phyloP scores from a whole-genome alignment of 1,140 invertebrate species.

The Pseudomyrmex cubaensis region DNA sequence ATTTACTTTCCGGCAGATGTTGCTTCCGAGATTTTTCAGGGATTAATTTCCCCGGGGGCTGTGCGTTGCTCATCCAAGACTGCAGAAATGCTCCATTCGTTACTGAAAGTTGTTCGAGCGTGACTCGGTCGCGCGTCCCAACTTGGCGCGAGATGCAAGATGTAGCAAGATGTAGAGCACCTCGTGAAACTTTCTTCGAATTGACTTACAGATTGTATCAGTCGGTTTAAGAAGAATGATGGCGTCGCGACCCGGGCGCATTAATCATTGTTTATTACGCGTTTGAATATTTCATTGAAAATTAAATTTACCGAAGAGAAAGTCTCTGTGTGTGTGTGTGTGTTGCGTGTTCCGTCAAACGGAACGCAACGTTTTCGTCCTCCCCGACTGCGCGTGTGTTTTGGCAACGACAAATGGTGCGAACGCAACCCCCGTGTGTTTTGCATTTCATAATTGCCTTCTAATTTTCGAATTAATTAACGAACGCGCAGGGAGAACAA shows the following conservation, averaged over 20 bases:
- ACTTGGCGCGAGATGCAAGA: conserved; percentile 50
- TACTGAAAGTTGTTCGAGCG: conserved; percentile 58
- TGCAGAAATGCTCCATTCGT: conserved; percentile 52
- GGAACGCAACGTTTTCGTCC: too few relatives aligned
- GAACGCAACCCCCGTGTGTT: too few relatives aligned
- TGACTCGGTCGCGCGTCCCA: conserved; percentile 44
- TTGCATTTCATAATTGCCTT: too few relatives aligned
- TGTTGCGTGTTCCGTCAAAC: too few relatives aligned
- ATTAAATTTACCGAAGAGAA: neutral
- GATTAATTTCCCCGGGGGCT: conserved; percentile 56
- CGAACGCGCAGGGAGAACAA: too few relatives aligned
- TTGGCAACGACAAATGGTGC: too few relatives aligned
- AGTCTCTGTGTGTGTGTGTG: too few relatives aligned
- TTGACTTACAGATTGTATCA: conserved; percentile 7
- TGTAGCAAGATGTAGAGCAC: conserved; percentile 7
- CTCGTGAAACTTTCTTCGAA: neutral
- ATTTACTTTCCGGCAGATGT: conserved; percentile 50
- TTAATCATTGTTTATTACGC: neutral
- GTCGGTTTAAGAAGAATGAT: neutral
- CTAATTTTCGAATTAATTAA: too few relatives aligned
- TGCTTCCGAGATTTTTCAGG: conserved; percentile 57
- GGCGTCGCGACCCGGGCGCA: neutral
- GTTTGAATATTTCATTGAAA: neutral
- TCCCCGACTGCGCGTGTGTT: too few relatives aligned
- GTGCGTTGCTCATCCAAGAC: conserved; percentile 55